A percentile compares a stretch with the other conserved stretches of the same genome.
Conservation (phyloP, 1,140 invertebrate genomes). For the Anastrepha obliqua region DNA sequence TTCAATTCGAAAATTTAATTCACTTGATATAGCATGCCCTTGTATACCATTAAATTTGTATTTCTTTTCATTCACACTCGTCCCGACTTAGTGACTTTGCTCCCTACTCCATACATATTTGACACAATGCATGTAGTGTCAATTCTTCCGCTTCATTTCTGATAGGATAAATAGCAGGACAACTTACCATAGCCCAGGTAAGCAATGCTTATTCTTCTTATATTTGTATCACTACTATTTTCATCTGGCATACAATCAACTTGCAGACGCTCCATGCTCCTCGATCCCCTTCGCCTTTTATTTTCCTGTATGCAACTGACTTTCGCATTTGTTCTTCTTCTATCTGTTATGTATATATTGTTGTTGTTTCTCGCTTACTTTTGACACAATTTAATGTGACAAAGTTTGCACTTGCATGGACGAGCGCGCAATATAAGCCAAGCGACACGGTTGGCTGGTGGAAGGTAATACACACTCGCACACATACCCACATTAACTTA, state of each 20-base stretch:
- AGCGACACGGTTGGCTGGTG: not conserved
- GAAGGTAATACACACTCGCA: not conserved
- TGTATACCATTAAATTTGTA: not conserved
- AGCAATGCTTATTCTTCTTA: too few species aligned
- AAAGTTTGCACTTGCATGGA: slow-evolving; percentile 30
- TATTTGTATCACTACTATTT: too few species aligned
- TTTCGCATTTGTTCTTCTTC: not conserved
- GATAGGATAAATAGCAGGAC: not conserved
- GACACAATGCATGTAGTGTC: not conserved
- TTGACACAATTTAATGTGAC: slow-evolving; percentile 29
- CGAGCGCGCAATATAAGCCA: not conserved
- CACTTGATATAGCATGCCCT: too few species aligned
- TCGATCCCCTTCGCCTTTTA: not conserved
- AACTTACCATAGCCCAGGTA: not conserved
- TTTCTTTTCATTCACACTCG: not conserved
- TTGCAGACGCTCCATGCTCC: not conserved
- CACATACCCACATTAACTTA: too few species aligned
- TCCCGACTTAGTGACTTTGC: not conserved
- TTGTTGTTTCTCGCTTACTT: not conserved
- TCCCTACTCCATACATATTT: not conserved
- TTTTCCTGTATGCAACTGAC: not conserved
- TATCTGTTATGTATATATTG: not conserved
- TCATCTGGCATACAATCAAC: too few species aligned
- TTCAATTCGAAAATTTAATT: too few species aligned
- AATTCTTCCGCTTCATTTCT: not conserved